Percentiles rank a stretch among this genome's conserved stretches.
Conservation (phyloP, 2,888 invertebrate species). For the Eugnorisma glareosa region DNA sequence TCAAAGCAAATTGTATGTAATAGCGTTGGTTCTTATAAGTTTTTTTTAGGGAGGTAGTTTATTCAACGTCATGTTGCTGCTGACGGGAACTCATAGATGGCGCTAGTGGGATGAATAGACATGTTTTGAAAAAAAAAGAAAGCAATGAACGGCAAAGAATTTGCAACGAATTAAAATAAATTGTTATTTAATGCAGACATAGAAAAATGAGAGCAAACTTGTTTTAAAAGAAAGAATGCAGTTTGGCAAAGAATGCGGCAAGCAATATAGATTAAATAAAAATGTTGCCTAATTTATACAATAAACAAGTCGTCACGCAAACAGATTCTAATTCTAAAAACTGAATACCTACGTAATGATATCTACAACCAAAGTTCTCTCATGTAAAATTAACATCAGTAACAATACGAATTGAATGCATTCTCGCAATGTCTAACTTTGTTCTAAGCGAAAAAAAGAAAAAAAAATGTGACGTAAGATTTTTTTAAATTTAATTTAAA, state of each 20-base stretch:
- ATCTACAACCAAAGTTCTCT: constrained; percentile 39
- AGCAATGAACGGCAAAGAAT: constrained; percentile 19
- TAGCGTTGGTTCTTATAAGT: not conserved
- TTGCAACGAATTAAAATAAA: constrained; percentile 10
- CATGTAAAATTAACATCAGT: constrained; percentile 29
- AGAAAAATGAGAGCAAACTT: constrained; percentile 19
- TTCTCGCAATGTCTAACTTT: constrained; percentile 49
- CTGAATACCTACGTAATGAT: constrained; percentile 51
- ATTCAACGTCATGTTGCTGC: constrained; percentile 1
- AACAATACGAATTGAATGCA: constrained; percentile 28
- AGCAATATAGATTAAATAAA: constrained; percentile 7
- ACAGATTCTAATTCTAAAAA: constrained; percentile 20
- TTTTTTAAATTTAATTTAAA: constrained; percentile 62
- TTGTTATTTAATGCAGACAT: constrained; percentile 3
- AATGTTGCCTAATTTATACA: constrained; percentile 27
- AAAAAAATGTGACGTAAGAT: constrained; percentile 44
- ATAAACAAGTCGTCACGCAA: constrained; percentile 37
- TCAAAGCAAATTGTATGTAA: not conserved
- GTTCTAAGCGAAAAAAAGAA: constrained; percentile 31
- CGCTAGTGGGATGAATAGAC: constrained; percentile 6
- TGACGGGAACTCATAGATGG: constrained; percentile 41
- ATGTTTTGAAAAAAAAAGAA: not conserved
- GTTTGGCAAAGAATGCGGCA: constrained; percentile 23
- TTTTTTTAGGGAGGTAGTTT: not conserved
- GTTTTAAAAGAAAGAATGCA: constrained; percentile 18